Conservation (phyloP, 2,888 invertebrate genomes). For the Sialis lutaria region DNA sequence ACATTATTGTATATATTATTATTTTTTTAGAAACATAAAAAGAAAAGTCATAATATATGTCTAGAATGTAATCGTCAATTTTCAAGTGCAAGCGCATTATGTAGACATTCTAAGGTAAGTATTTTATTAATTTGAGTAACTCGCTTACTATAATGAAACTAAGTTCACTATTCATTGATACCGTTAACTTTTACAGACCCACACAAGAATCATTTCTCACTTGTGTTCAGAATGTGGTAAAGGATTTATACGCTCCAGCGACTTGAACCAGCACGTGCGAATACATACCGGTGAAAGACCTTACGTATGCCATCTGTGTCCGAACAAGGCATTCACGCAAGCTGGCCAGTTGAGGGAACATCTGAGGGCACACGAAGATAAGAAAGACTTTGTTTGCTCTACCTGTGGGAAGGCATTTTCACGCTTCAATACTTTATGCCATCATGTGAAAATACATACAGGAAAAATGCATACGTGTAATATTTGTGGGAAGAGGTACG, state of each 20-base stretch:
- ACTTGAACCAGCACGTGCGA: slow-evolving; percentile 22
- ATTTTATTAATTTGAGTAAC: no score
- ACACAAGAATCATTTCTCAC: slow-evolving; percentile 21
- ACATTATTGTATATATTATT: no score
- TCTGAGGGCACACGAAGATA: slow-evolving; percentile 23
- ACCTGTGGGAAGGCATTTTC: slow-evolving; percentile 25
- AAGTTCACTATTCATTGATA: neutral
- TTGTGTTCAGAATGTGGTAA: slow-evolving; percentile 25
- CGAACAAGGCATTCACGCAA: slow-evolving; percentile 22
- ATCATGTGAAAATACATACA: slow-evolving; percentile 24
- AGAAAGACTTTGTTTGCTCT: slow-evolving; percentile 23
- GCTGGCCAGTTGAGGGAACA: slow-evolving; percentile 23
- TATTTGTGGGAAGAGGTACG: slow-evolving; percentile 24
- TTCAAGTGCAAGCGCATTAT: slow-evolving; percentile 25
- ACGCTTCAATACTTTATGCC: slow-evolving; percentile 21
- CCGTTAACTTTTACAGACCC: slow-evolving; percentile 13
- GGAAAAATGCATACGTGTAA: slow-evolving; percentile 23
- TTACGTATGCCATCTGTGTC: slow-evolving; percentile 22
- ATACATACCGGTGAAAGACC: slow-evolving; percentile 26
- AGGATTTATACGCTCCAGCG: slow-evolving; percentile 23
- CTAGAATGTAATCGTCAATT: slow-evolving; percentile 24
- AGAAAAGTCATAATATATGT: slow-evolving; percentile 14
- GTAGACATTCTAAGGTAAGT: slow-evolving; percentile 22
- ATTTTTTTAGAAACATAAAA: no score
- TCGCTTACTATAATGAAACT: no score